These are phyloP conservation scores for Bovichtus variegatus DNA, from an alignment of 2,797 vertebrate genomes.

Conservation along the genomic window DNA sequence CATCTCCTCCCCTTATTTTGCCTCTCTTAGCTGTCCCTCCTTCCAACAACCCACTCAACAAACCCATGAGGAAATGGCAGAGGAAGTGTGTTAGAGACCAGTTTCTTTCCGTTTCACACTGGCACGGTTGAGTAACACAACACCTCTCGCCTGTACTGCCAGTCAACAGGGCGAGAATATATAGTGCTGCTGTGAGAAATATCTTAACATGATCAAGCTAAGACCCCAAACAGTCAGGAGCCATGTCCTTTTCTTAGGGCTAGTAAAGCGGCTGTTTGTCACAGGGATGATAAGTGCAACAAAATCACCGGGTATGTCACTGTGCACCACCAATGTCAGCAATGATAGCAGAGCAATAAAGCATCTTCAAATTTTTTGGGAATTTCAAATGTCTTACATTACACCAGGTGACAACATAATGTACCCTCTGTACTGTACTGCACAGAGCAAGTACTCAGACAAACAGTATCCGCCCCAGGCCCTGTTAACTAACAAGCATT, in stretches of 20 bases:
- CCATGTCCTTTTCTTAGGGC: conserved; percentile 10
- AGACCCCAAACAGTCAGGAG: conserved; percentile 35
- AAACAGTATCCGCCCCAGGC: conserved; percentile 36
- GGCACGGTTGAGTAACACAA: conserved; percentile 45
- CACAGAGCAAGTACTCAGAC: conserved; percentile 25
- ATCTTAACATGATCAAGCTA: conserved; percentile 36
- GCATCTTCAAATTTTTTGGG: conserved; percentile 16
- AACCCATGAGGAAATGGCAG: conserved; percentile 80
- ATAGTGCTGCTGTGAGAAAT: conserved; percentile 34
- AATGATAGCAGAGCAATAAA: background rate
- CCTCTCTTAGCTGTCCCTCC: conserved; percentile 26
- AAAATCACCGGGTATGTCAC: conserved; percentile 6
- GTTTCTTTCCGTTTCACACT: conserved; percentile 80
- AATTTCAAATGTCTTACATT: conserved; percentile 12
- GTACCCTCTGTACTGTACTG: conserved; percentile 33
- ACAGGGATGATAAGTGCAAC: conserved; percentile 29
- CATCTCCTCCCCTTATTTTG: conserved; percentile 6
- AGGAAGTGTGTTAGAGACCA: conserved; percentile 81
- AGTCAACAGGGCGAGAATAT: conserved; percentile 41
- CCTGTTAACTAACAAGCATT: conserved; percentile 27
- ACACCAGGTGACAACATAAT: conserved; percentile 35
- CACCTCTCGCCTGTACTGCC: conserved; percentile 51
- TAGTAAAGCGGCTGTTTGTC: conserved; percentile 22
- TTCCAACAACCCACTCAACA: conserved; percentile 56
- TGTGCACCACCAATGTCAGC: background rate